Evolutionary conservation across 1,140 invertebrate species (phyloP), one percentile per base, ranked within the genome.

Genomic region (Whitmania pigra): DNA sequence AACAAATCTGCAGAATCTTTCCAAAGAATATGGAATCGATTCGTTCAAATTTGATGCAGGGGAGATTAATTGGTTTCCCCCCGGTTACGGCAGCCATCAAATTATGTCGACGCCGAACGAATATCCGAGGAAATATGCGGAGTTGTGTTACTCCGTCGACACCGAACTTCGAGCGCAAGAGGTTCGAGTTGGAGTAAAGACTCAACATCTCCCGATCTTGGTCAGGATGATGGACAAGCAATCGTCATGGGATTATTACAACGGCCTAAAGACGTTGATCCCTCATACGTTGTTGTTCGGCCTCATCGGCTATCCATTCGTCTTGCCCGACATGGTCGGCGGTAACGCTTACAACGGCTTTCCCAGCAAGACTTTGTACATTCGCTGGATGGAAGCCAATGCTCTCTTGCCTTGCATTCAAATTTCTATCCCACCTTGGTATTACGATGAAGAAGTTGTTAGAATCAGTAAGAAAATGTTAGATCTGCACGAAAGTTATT

Each of bases 21-120:
- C 87, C 74, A 79, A 83, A 0, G 81, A 84, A 0, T 86, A 78
- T 72, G 88, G 87, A 0, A 88, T 97, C 43, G 89, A 91, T 77
- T 88, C 89, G 73, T 92, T 93, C 74, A 96, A 96, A 80, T 94
- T 95, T 78, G 94, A 96, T 80, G 93, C 91, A 17, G 93, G 93
- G 20, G 91, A 94, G 82, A 83, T 90, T 0, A 88, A 89, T 66
- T 90, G 91, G 76, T 87, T 95, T 82, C 93, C 93, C 0, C 87
- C 89, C 74, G 70, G 31, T 68, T 67, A 71, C 40, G 25, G 67
- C 75, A 71, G 29, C 68, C 69, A 9, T 31, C 63, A 7, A 54
- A 73, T 13, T 22, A 76, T 68, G 36, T 20, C 27, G 11, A 75
- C 74, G 49, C 76, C 79, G 15, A 76, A 73, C 53, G 69, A 72